Evolutionary conservation across 2,113 vertebrate genomes (phyloP).

Genomic region (Gobio gobio): DNA sequence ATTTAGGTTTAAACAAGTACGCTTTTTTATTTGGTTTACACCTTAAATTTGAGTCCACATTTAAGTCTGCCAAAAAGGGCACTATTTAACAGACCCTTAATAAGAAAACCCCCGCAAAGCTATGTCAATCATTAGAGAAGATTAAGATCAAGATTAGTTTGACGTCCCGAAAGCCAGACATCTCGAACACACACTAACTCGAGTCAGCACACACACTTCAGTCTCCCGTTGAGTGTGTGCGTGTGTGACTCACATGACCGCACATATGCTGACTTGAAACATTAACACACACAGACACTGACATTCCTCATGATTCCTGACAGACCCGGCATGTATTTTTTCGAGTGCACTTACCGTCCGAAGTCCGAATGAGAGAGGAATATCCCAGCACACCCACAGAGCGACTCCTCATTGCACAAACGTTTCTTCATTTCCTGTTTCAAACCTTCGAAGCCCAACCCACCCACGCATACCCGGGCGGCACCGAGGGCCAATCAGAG

Average conservation of each 20-base stretch:
- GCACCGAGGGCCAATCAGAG: conserved; percentile 60
- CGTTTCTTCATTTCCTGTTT: conserved; percentile 65
- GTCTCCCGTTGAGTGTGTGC: not conserved
- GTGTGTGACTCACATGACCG: conserved; percentile 41
- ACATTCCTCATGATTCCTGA: not conserved
- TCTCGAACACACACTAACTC: conserved; percentile 5
- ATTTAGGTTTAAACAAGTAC: too few relatives aligned
- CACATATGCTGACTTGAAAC: conserved; percentile 21
- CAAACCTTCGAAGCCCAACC: conserved; percentile 37
- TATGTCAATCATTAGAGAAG: not conserved
- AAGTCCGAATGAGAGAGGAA: conserved; percentile 5
- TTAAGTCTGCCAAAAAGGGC: not conserved
- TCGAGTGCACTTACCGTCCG: conserved; percentile 45
- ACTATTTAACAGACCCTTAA: not conserved
- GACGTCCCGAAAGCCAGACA: not conserved
- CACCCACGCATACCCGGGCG: conserved; percentile 50
- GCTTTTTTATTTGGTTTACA: not conserved
- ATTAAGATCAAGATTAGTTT: conserved; percentile 1
- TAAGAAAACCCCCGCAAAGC: not conserved
- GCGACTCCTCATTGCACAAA: conserved; percentile 35
- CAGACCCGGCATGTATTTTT: not conserved
- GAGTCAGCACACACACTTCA: conserved; percentile 6
- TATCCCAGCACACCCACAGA: conserved; percentile 40
- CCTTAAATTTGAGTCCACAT: not conserved
- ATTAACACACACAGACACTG: not conserved